These are phyloP conservation scores for Agriopis aurantiaria DNA, from an alignment of 2,888 invertebrate genomes.

Conservation along the genomic window DNA sequence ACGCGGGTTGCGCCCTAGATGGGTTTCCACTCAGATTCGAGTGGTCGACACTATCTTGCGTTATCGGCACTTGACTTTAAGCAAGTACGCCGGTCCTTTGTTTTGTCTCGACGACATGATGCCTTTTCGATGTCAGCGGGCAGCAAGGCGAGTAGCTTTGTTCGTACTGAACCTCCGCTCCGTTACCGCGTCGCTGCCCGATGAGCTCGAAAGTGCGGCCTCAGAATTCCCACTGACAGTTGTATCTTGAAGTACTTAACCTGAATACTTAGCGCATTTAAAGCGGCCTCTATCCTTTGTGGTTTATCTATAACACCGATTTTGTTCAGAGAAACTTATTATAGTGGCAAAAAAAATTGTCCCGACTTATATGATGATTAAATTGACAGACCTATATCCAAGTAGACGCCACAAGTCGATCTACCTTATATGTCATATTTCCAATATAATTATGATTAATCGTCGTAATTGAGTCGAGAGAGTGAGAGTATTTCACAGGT, in stretches of 20 bases:
- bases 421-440: no score
- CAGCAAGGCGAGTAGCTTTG: background rate
- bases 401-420: no score
- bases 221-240: background rate
- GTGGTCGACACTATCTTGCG: background rate
- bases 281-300: background rate
- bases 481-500: no score
- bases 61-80: conserved; percentile 6
- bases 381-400: no score
- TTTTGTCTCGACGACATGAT: background rate
- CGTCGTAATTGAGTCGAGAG: no score
- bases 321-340: conserved; percentile 1
- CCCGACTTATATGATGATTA: background rate
- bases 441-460: no score
- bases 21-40: background rate
- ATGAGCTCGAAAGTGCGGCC: background rate
- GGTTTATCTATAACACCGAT: background rate
- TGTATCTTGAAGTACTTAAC: background rate
- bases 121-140: background rate
- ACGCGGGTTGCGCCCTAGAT: no score
- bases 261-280: background rate
- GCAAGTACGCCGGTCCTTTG: background rate
- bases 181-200: background rate
- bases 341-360: background rate
- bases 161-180: background rate